phyloP scores from a whole-genome alignment of 2,113 vertebrate genomes.

The Myxocyprinus asiaticus region DNA sequence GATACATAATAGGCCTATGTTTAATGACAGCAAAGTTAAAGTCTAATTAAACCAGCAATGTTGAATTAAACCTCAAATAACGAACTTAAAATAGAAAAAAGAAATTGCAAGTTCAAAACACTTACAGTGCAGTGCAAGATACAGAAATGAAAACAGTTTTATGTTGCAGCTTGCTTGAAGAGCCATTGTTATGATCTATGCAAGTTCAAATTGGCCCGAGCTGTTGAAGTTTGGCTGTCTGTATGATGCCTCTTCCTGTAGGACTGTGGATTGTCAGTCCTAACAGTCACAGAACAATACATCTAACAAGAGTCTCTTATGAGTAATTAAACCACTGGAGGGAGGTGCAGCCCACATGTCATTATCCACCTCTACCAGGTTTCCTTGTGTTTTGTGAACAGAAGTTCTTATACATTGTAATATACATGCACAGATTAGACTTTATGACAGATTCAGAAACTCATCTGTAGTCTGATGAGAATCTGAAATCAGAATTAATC shows the following conservation, averaged over 20 bases:
- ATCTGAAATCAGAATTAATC: no score
- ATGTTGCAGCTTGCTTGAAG: constrained; percentile 3
- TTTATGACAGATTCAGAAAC: no score
- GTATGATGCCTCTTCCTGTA: neutral
- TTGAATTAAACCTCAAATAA: neutral
- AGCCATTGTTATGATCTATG: neutral
- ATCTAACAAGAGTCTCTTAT: neutral
- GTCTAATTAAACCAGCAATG: neutral
- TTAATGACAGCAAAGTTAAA: neutral
- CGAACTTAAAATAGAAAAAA: no score
- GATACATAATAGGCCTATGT: neutral
- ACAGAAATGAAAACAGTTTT: constrained; percentile 1
- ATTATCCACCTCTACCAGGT: neutral
- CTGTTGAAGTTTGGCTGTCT: neutral
- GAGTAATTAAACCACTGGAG: neutral
- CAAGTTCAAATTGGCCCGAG: neutral
- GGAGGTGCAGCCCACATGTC: neutral
- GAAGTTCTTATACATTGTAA: neutral
- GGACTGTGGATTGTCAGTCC: neutral
- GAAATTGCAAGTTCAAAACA: neutral
- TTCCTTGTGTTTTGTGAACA: neutral
- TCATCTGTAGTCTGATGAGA: no score
- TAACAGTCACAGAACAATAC: neutral
- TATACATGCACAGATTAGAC: neutral
- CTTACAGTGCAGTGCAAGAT: constrained; percentile 39